Conservation (phyloP, 2,797 vertebrate species). For the Crax fasciolata region DNA sequence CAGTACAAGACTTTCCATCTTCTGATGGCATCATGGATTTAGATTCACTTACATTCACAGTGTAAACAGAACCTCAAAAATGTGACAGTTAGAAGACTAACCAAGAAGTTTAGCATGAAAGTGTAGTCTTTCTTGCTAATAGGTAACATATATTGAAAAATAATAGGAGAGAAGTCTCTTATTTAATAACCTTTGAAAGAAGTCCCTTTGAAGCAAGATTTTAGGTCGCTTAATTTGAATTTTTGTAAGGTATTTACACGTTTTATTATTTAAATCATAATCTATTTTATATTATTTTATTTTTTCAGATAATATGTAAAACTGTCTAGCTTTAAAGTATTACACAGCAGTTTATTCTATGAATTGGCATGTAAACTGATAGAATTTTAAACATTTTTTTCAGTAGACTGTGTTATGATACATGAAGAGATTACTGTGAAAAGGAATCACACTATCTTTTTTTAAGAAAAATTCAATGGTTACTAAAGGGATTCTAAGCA, state of each 20-base stretch:
- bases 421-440: neutral
- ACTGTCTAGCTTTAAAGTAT: neutral
- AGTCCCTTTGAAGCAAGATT: neutral
- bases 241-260: neutral
- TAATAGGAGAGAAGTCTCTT: neutral
- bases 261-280: neutral
- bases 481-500: conserved; percentile 18
- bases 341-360: neutral
- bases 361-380: neutral
- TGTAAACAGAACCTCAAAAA: neutral
- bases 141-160: neutral
- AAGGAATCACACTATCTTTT: conserved; percentile 15
- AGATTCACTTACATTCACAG: neutral
- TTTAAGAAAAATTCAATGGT: conserved; percentile 5
- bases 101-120: neutral
- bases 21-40: neutral
- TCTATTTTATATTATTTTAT: neutral
- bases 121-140: neutral
- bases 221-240: neutral
- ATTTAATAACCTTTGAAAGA: neutral
- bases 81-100: neutral
- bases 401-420: neutral
- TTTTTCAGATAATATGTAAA: neutral
- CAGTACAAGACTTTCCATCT: neutral
- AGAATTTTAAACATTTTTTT: conserved; percentile 22